Percentiles rank a stretch among this genome's conserved stretches.
phyloP scores from a whole-genome alignment of 2,888 invertebrate genomes.

The Ectropis crepuscularia region DNA sequence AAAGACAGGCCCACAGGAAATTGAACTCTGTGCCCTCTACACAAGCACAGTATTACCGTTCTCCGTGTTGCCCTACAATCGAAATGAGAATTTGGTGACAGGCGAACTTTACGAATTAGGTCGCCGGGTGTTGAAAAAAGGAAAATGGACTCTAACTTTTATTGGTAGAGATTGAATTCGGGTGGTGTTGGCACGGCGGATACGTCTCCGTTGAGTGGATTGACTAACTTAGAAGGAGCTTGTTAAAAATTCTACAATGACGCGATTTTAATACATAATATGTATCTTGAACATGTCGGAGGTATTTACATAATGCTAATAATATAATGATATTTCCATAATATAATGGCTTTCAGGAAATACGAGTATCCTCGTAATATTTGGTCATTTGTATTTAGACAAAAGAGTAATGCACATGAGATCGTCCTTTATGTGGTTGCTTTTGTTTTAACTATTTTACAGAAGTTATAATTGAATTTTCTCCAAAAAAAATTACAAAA shows the following conservation, averaged over 20 bases:
- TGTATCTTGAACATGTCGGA: too few species aligned
- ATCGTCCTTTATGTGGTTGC: too few species aligned
- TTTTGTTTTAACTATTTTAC: too few species aligned
- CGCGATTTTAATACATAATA: not conserved
- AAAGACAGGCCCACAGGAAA: slow-evolving; percentile 36
- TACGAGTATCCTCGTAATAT: too few species aligned
- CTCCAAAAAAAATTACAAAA: too few species aligned
- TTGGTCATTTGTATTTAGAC: too few species aligned
- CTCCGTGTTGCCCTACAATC: slow-evolving; percentile 56
- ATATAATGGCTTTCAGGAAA: too few species aligned
- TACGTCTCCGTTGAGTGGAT: slow-evolving; percentile 15
- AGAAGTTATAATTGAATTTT: too few species aligned
- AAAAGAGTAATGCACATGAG: too few species aligned
- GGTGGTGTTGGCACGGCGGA: slow-evolving; percentile 11
- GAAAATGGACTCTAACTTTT: slow-evolving; percentile 33
- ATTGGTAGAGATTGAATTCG: slow-evolving; percentile 12
- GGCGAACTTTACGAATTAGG: slow-evolving; percentile 65
- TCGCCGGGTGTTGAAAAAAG: slow-evolving; percentile 56
- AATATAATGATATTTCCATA: too few species aligned
- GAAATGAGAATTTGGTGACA: slow-evolving; percentile 60
- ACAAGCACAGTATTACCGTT: slow-evolving; percentile 45
- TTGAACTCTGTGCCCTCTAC: slow-evolving; percentile 38
- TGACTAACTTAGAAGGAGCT: slow-evolving; percentile 6
- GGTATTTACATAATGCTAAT: too few species aligned
- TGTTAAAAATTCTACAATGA: slow-evolving; percentile 18